Evolutionary conservation across 1,140 invertebrate species (phyloP).

Genomic region (Pristionchus pacificus): DNA sequence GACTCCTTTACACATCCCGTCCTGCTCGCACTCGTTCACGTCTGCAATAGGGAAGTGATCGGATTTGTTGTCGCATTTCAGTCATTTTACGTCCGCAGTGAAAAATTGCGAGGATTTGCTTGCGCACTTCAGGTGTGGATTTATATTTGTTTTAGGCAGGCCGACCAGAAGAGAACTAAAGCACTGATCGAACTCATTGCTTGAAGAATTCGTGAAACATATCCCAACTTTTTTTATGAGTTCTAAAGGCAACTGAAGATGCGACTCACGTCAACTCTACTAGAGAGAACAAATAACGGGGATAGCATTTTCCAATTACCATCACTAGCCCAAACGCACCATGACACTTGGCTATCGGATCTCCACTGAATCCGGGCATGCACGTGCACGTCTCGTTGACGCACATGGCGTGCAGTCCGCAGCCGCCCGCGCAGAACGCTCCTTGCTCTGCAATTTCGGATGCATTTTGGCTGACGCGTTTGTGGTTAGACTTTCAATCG

Average conservation of each 20-base stretch:
- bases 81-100: background rate
- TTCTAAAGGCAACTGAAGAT: too few relatives aligned
- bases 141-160: too few relatives aligned
- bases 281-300: too few relatives aligned
- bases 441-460: conserved; percentile 39
- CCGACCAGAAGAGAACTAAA: too few relatives aligned
- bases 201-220: too few relatives aligned
- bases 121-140: conserved; percentile 2
- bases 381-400: conserved; percentile 42
- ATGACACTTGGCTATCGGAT: conserved; percentile 36
- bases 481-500: too few relatives aligned
- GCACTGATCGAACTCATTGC: too few relatives aligned
- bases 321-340: too few relatives aligned
- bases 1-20: conserved; percentile 39
- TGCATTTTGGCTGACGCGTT: background rate
- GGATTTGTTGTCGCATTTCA: background rate
- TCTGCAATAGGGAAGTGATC: too few relatives aligned
- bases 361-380: conserved; percentile 41
- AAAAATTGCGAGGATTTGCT: background rate
- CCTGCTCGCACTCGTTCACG: conserved; percentile 46
- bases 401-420: conserved; percentile 42
- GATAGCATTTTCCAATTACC: too few relatives aligned
- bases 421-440: conserved; percentile 46
- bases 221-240: too few relatives aligned
- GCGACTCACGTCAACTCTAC: too few relatives aligned